phyloP scores from a whole-genome alignment of 2,888 invertebrate species.

The Campoplex capitator region DNA sequence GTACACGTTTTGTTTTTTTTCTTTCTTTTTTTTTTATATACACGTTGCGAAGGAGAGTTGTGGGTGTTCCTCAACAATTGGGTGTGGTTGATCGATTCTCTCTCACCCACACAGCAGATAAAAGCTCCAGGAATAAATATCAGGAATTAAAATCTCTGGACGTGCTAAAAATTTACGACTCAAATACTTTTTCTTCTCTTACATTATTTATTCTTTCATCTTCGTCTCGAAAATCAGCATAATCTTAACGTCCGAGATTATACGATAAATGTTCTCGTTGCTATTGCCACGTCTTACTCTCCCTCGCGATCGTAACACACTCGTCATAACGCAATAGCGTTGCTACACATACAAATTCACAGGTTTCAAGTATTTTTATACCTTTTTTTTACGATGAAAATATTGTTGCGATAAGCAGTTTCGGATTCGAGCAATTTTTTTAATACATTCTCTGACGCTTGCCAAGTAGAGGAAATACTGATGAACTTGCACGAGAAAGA shows the following conservation, averaged over 20 bases:
- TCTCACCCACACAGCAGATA: conserved; percentile 4
- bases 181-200: conserved; percentile 10
- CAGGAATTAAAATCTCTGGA: conserved; percentile 37
- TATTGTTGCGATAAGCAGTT: not conserved
- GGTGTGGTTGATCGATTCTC: conserved; percentile 66
- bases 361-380: not conserved
- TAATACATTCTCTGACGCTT: not conserved
- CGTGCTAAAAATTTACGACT: conserved; percentile 30
- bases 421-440: not conserved
- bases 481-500: too few species aligned
- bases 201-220: not conserved
- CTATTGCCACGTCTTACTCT: conserved; percentile 16
- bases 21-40: not conserved
- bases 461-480: too few species aligned
- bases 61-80: conserved; percentile 54
- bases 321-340: not conserved
- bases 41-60: not conserved
- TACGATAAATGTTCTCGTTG: conserved; percentile 41
- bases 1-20: not conserved
- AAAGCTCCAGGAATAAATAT: not conserved
- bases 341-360: not conserved
- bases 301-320: conserved; percentile 1
- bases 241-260: conserved; percentile 6
- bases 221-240: conserved; percentile 20
- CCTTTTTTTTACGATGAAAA: not conserved